Conservation (phyloP, 2,113 vertebrate genomes). For the Chaenocephalus aceratus region DNA sequence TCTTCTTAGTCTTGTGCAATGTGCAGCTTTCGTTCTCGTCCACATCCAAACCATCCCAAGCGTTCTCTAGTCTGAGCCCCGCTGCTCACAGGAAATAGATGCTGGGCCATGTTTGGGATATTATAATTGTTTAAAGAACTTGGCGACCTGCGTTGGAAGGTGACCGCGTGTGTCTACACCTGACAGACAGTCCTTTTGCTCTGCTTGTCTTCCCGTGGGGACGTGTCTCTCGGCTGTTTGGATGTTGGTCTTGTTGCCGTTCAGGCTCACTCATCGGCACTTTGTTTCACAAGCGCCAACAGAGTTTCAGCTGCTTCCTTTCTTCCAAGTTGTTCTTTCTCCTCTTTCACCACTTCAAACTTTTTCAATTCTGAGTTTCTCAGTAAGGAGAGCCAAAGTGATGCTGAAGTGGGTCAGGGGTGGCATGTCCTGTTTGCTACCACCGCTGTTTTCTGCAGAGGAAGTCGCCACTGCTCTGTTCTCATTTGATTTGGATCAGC, state of each 20-base stretch:
- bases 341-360: conserved; percentile 50
- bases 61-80: background rate
- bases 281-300: conserved; percentile 62
- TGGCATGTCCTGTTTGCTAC: conserved; percentile 79
- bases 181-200: conserved; percentile 31
- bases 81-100: conserved; percentile 12
- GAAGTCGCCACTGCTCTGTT: conserved; percentile 66
- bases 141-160: conserved; percentile 4
- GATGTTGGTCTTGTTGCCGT: conserved; percentile 68
- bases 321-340: conserved; percentile 37
- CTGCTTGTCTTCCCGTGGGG: conserved; percentile 40
- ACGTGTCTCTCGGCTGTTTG: conserved; percentile 65
- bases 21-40: conserved; percentile 10
- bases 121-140: background rate
- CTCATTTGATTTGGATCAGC: conserved; percentile 61
- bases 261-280: conserved; percentile 65
- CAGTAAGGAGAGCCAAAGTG: conserved; percentile 33
- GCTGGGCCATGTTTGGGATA: background rate
- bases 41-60: background rate
- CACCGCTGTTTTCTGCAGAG: conserved; percentile 69
- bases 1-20: conserved; percentile 24
- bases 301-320: conserved; percentile 63
- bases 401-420: conserved; percentile 75
- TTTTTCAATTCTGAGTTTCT: conserved; percentile 55
- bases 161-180: conserved; percentile 37